Conservation (phyloP, 2,888 invertebrate species). For the Lycaena phlaeas region DNA sequence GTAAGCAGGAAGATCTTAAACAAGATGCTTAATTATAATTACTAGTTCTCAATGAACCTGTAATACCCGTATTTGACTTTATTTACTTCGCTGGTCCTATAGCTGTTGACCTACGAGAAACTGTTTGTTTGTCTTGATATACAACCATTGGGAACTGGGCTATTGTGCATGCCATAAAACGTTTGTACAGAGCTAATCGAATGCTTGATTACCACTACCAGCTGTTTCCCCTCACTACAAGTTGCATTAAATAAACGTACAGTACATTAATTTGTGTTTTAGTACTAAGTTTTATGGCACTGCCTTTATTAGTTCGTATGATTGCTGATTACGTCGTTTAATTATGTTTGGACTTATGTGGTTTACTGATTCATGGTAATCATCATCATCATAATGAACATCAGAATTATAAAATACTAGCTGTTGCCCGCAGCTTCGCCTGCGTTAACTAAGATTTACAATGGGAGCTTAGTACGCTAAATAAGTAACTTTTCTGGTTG, state of each 20-base stretch:
- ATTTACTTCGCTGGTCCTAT: too few species aligned
- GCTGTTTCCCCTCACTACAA: slow-evolving; percentile 36
- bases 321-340: slow-evolving; percentile 57
- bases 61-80: too few species aligned
- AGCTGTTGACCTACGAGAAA: slow-evolving; percentile 3
- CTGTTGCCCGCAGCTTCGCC: too few species aligned
- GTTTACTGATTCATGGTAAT: too few species aligned
- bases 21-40: too few species aligned
- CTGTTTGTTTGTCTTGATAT: background rate
- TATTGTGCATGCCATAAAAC: slow-evolving; percentile 25
- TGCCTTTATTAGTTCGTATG: slow-evolving; percentile 52
- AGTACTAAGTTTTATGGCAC: slow-evolving; percentile 52
- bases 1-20: too few species aligned
- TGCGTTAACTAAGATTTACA: too few species aligned
- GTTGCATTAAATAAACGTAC: slow-evolving; percentile 54
- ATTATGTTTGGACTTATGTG: slow-evolving; percentile 25
- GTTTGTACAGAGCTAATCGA: slow-evolving; percentile 42
- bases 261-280: slow-evolving; percentile 63
- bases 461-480: too few species aligned
- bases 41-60: too few species aligned
- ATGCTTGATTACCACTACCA: slow-evolving; percentile 44
- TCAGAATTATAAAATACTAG: too few species aligned
- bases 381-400: too few species aligned
- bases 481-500: too few species aligned
- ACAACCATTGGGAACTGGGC: slow-evolving; percentile 7